Percentiles rank a stretch among this genome's conserved stretches.
These are phyloP conservation scores for Nipponacmea schrenckii DNA, from an alignment of 2,888 invertebrate species.

Conservation along the genomic window DNA sequence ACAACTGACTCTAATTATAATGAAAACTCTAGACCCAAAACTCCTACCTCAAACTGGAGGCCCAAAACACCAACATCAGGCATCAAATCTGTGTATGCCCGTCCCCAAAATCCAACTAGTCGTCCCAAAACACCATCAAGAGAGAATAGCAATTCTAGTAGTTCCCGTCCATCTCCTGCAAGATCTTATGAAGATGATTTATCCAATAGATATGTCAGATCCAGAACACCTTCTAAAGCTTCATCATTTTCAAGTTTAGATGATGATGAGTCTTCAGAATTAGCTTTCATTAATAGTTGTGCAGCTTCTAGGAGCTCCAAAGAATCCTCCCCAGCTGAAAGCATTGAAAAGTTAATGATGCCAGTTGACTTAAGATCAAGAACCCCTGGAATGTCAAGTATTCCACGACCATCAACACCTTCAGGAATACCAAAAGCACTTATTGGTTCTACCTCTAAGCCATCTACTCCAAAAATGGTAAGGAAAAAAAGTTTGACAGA, in stretches of 20 bases:
- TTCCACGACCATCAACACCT: conserved; percentile 34
- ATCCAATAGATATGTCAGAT: not conserved
- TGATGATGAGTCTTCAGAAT: not conserved
- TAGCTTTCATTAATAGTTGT: not conserved
- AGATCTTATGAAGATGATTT: conserved; percentile 12
- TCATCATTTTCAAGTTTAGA: not conserved
- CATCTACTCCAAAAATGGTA: conserved; percentile 21
- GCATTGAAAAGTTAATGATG: not conserved
- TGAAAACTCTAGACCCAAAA: conserved; percentile 12
- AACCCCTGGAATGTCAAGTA: conserved; percentile 9
- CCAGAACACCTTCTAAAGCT: not conserved
- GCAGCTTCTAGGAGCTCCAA: not conserved
- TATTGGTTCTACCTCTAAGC: conserved; percentile 33
- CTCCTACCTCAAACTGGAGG: conserved; percentile 6
- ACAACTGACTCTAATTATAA: not conserved
- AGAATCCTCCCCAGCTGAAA: conserved; percentile 3
- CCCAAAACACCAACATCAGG: conserved; percentile 9
- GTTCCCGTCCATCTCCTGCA: not conserved
- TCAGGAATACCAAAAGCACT: conserved; percentile 41
- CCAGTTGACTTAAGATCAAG: conserved; percentile 18
- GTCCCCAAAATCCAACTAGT: not conserved
- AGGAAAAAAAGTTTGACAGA: not conserved
- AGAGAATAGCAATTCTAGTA: too few species aligned
- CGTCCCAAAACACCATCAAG: not conserved
- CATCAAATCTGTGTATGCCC: not conserved